Base-by-base conservation (phyloP, 2,113 vertebrate genomes). In the Halichoerus grypus region DNA sequence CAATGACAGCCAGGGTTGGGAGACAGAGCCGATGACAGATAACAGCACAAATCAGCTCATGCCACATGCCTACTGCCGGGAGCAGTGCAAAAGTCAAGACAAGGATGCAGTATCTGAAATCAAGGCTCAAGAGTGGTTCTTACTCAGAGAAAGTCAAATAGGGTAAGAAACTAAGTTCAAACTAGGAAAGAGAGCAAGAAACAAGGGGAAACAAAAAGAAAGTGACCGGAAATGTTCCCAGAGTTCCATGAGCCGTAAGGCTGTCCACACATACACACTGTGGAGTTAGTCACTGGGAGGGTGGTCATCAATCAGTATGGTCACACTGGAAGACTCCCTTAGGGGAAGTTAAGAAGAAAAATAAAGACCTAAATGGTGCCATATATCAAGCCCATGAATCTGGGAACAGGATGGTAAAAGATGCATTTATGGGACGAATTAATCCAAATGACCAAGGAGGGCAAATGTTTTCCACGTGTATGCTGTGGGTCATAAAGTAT, bases 291-390 rank as follows among this genome's bases (percentile, higher is more conserved):
- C 87, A 53, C 8, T 71, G 67, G 4, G 18, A 82, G 13, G 39
- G 33, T 12, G 24, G n/a, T 39, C 67, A 77, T 95, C 79, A 88
- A 63, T 98, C 96, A 93, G 18, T 15, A 16, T 33, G 51, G 92
- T 88, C 93, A 90, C 69, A 33, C 24, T 63, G 63, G 86, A 97
- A 98, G 49, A 87, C 24, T 92, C 86, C 65, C 88, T 69, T 42
- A 7, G 87, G 65, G 72, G 94, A 98, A 77, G 46, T 85, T 97
- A 95, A 96, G 39, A 87, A 59, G 97, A 85, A 94, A 98, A 98
- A 97, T 97, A 97, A 98, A 98, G 94, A 81, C 57, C 33, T 82
- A 82, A 97, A 93, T 36, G 95, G n/a, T 16, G 59, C 46, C 4
- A 76, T 79, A 59, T n/a, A 98, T 97, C 95, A 97, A 96, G 91